phyloP scores from a whole-genome alignment of 2,797 vertebrate genomes.

The Crocodylus rhombifer region DNA sequence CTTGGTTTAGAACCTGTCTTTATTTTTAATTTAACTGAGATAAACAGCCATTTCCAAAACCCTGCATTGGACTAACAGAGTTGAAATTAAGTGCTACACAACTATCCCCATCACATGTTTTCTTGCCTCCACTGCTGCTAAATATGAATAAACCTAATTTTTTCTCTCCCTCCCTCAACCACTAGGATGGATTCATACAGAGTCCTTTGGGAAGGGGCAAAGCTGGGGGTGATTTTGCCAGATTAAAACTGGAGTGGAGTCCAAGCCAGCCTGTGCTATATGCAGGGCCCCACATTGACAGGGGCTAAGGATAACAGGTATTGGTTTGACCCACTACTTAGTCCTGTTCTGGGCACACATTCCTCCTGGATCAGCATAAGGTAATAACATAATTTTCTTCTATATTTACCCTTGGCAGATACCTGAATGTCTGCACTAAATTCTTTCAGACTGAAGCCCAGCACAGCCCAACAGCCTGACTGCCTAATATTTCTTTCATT shows the following conservation, averaged over 20 bases:
- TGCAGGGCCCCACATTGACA: not conserved
- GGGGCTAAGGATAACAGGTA: not conserved
- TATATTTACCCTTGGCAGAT: slow-evolving; percentile 22
- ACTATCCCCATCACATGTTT: slow-evolving; percentile 39
- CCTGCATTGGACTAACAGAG: not conserved
- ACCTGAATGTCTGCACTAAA: not conserved
- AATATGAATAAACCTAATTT: not conserved
- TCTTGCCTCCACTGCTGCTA: slow-evolving; percentile 19
- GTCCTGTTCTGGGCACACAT: not conserved
- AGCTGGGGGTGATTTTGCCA: not conserved
- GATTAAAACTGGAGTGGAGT: not conserved
- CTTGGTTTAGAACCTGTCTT: slow-evolving; percentile 59
- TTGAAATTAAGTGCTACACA: slow-evolving; percentile 45
- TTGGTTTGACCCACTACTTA: not conserved
- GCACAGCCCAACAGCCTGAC: not conserved
- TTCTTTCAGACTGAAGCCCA: not conserved
- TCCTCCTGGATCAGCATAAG: not conserved
- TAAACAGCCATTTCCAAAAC: slow-evolving; percentile 46
- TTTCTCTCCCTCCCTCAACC: no score
- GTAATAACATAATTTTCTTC: not conserved
- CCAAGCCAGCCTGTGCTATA: not conserved
- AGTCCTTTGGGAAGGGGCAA: not conserved
- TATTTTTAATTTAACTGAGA: slow-evolving; percentile 57
- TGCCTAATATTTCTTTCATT: slow-evolving; percentile 45
- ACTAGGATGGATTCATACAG: not conserved